A percentile compares a stretch with the other conserved stretches of the same genome.
These are phyloP conservation scores for Leucoma salicis DNA, from an alignment of 2,888 invertebrate genomes.

Conservation along the genomic window DNA sequence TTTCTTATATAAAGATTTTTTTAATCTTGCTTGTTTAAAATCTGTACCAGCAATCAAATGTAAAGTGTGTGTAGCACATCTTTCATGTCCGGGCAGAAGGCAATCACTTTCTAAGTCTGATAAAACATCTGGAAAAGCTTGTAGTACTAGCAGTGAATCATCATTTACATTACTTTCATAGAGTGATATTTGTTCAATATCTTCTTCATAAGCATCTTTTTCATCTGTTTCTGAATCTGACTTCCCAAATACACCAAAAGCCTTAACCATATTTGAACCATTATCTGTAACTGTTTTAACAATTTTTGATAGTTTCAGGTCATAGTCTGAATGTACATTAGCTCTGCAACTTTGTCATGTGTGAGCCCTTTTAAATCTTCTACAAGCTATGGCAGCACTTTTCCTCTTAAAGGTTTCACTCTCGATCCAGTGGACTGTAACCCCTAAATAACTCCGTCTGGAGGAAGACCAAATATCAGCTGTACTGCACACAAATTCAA, in stretches of 20 bases:
- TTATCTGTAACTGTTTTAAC: slow-evolving; percentile 15
- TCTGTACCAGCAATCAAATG: slow-evolving; percentile 19
- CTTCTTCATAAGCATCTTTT: not conserved
- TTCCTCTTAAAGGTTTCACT: slow-evolving; percentile 3
- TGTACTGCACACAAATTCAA: not conserved
- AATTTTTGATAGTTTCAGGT: slow-evolving; percentile 25
- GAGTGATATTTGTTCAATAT: not conserved
- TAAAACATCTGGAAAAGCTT: not conserved
- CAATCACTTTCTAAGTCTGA: slow-evolving; percentile 18
- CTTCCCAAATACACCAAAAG: slow-evolving; percentile 3
- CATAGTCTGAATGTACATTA: slow-evolving; percentile 22
- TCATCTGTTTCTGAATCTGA: not conserved
- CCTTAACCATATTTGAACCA: slow-evolving; percentile 16
- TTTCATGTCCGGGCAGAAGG: slow-evolving; percentile 22
- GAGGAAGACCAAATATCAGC: slow-evolving; percentile 10
- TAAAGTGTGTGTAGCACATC: slow-evolving; percentile 27
- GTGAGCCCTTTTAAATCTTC: slow-evolving; percentile 25
- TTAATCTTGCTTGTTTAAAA: slow-evolving; percentile 15
- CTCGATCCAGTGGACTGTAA: slow-evolving; percentile 25
- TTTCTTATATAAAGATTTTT: slow-evolving; percentile 23
- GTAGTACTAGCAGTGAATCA: not conserved
- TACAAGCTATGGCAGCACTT: slow-evolving; percentile 20
- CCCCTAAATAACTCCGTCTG: slow-evolving; percentile 20
- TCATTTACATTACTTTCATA: not conserved
- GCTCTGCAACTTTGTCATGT: slow-evolving; percentile 20